Evolutionary conservation across 2,113 vertebrate genomes (phyloP).

Genomic region (Origma solitaria): DNA sequence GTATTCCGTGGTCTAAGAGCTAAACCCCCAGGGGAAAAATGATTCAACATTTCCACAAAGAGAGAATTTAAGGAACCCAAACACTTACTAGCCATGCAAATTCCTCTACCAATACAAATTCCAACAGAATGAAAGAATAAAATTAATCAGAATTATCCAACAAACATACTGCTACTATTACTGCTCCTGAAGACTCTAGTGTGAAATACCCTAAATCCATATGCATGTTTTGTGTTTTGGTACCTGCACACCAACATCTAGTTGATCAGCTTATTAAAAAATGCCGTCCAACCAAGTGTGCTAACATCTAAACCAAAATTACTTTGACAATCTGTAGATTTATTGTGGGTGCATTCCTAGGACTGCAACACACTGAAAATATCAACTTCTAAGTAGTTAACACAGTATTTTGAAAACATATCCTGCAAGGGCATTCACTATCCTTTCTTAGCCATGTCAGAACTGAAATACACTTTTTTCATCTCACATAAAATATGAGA

Average conservation of each 20-base stretch:
- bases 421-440: not conserved
- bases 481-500: not conserved
- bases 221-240: not conserved
- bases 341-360: not conserved
- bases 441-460: not conserved
- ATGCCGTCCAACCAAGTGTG: not conserved
- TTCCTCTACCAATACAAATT: not conserved
- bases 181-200: not conserved
- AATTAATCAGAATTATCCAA: not conserved
- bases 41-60: not conserved
- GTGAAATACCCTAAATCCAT: not conserved
- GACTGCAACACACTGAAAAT: not conserved
- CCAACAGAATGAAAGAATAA: not conserved
- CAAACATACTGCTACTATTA: not conserved
- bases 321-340: not conserved
- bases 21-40: not conserved
- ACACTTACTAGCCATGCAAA: not conserved
- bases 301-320: not conserved
- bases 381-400: not conserved
- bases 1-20: not conserved
- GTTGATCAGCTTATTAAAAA: not conserved
- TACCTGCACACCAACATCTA: not conserved
- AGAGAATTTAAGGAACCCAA: not conserved
- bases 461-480: not conserved
- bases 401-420: not conserved